Evolutionary conservation across 2,888 invertebrate species (phyloP).

Genomic region (Leuctra nigra): DNA sequence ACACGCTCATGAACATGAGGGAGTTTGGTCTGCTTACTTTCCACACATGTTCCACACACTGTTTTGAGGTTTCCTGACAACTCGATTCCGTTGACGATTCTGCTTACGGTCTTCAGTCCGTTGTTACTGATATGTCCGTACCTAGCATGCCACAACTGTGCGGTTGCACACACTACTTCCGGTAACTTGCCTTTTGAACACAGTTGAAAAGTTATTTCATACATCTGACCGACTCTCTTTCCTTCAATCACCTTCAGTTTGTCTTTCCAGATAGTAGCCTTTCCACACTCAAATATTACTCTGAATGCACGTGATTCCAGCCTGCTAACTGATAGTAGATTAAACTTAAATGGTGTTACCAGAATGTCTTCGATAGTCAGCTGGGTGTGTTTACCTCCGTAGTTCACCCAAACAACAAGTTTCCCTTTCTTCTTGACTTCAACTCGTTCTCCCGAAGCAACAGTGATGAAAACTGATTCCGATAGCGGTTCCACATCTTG

Average conservation of each 20-base stretch:
- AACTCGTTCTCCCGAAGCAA: neutral
- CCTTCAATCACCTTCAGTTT: neutral
- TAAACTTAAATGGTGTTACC: slow-evolving; percentile 1
- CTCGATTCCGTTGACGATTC: neutral
- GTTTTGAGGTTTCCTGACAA: neutral
- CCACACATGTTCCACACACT: slow-evolving; percentile 29
- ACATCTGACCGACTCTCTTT: neutral
- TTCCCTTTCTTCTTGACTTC: neutral
- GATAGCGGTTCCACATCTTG: neutral
- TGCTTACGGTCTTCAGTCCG: neutral
- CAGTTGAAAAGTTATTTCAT: neutral
- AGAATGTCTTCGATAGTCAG: neutral
- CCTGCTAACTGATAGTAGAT: neutral
- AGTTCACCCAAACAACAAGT: neutral
- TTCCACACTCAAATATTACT: neutral
- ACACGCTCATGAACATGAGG: slow-evolving; percentile 28
- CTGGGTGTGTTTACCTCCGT: neutral
- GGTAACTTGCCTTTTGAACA: neutral
- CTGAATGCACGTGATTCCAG: neutral
- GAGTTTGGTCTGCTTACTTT: slow-evolving; percentile 23
- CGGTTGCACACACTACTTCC: neutral
- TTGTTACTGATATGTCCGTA: neutral
- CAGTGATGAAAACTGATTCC: neutral
- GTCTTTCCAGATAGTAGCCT: neutral
- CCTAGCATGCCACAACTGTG: neutral